Base-by-base conservation (phyloP, 1,140 invertebrate genomes). In the Drosophila parvula region DNA sequence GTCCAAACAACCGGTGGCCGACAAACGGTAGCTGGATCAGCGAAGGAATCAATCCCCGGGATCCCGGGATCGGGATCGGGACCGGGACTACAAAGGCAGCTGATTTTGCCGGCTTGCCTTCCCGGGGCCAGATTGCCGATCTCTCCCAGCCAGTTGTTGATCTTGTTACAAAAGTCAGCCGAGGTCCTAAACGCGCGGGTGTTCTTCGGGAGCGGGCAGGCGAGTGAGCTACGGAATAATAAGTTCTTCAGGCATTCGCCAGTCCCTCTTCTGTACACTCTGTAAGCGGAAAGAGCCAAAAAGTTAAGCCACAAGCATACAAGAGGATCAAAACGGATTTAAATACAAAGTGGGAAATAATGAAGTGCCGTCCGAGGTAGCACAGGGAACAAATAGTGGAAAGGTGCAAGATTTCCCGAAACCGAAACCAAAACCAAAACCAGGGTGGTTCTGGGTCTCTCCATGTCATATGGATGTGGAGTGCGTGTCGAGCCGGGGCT, bases 301-400 rank as follows among this genome's bases (percentile, higher is more conserved):
- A 86, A 86, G 84, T 89, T 89, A 89, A 89, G 84, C 84, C 84
- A 89, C 84, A 89, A 89, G 89, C 84, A 89, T 89, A 89, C 84
- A 89, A 89, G 80, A 81, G 84, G 84, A 89, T 89, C 84, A 89
- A 75, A 89, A 90, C 84, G 84, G 84, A 78, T 89, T 89, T 90
- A 89, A 89, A 89, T 89, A 81, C 80, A 84, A 84, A 89, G 84
- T 88, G 84, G 84, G 74, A 89, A 89, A 89, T 89, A 89, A 89
- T 89, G 84, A 88, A 88, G 68, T 88, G 84, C 79, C 81, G 73
- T 48, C 58, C n/a, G 32, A 53, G 16, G 30, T 14, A 7, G 27
- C 32, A 38, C 14, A 59, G 74, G 64, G 70, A 59, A 57, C 69
- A 53, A 43, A 55, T 27, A 40, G 28, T 38, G 63, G 10, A 76